phyloP scores from a whole-genome alignment of 2,797 vertebrate genomes.

The Notolabrus celidotus region DNA sequence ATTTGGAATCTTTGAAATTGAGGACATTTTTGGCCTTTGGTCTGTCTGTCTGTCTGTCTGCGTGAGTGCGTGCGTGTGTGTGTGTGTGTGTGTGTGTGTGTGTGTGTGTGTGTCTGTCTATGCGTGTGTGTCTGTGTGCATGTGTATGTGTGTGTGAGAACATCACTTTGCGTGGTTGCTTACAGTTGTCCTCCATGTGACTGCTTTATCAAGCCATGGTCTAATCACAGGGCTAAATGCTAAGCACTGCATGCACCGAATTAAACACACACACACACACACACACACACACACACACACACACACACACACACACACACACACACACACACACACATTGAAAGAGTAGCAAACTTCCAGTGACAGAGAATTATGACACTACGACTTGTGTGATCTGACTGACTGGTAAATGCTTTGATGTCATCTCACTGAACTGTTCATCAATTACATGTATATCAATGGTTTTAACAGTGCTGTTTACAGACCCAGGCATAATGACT shows the following conservation, averaged over 20 bases:
- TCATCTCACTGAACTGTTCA: neutral
- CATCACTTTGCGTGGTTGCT: conserved; percentile 18
- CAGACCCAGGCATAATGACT: conserved; percentile 3
- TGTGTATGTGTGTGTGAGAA: conserved; percentile 20
- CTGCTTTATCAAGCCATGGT: conserved; percentile 41
- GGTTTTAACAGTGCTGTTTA: conserved; percentile 9
- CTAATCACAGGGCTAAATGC: conserved; percentile 62
- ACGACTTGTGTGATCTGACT: neutral
- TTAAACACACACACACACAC: conserved; percentile 24
- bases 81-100: too few species aligned
- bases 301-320: conserved; percentile 1
- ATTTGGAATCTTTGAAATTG: conserved; percentile 19
- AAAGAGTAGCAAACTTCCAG: conserved; percentile 24
- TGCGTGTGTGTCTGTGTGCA: too few species aligned
- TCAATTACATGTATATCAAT: conserved; percentile 8
- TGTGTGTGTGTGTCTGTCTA: too few species aligned
- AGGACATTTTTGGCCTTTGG: conserved; percentile 21
- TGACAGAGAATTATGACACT: conserved; percentile 5
- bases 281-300: neutral
- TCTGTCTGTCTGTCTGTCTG: too few species aligned
- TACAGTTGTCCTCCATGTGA: conserved; percentile 58
- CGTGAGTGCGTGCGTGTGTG: too few species aligned
- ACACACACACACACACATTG: neutral
- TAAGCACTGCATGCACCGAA: conserved; percentile 30
- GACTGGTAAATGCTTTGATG: conserved; percentile 21